Evolutionary conservation across 2,797 vertebrate species (phyloP).

Genomic region (Gorsachius magnificus): DNA sequence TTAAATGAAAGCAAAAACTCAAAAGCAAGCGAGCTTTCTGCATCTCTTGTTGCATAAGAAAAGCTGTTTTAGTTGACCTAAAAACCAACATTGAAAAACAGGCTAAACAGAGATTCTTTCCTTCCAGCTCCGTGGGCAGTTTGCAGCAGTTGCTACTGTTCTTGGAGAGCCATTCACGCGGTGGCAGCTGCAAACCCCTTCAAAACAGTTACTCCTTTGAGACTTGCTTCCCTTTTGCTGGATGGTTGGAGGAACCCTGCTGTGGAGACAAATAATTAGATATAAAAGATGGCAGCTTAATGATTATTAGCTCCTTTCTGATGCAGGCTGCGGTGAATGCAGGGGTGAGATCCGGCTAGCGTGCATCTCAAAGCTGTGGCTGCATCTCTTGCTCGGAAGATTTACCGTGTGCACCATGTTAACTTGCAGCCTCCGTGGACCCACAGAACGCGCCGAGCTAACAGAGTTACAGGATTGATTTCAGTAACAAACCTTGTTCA

Average conservation of each 20-base stretch:
- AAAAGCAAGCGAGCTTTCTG: slow-evolving; percentile 37
- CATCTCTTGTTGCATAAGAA: slow-evolving; percentile 42
- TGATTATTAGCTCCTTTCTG: slow-evolving; percentile 15
- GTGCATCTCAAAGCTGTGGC: not conserved
- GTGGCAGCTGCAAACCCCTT: slow-evolving; percentile 41
- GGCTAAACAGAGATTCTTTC: slow-evolving; percentile 18
- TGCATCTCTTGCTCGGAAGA: not conserved
- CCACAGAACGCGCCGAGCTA: not conserved
- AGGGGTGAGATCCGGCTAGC: not conserved
- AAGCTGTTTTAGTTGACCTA: slow-evolving; percentile 64
- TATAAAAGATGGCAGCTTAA: slow-evolving; percentile 50
- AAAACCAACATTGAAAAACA: slow-evolving; percentile 34
- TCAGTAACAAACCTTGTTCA: not conserved
- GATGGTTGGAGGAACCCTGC: slow-evolving; percentile 29
- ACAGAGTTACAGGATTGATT: not conserved
- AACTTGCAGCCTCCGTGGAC: not conserved
- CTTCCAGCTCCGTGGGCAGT: not conserved
- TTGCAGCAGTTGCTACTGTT: slow-evolving; percentile 20
- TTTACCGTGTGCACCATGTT: not conserved
- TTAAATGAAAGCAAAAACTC: slow-evolving; percentile 48
- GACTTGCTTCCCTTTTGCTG: slow-evolving; percentile 9
- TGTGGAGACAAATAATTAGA: slow-evolving; percentile 60
- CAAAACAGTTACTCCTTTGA: slow-evolving; percentile 40
- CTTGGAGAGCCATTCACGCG: slow-evolving; percentile 33
- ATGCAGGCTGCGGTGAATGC: not conserved